Evolutionary conservation across 2,113 vertebrate species (phyloP).

Genomic region (Hipposideros armiger): DNA sequence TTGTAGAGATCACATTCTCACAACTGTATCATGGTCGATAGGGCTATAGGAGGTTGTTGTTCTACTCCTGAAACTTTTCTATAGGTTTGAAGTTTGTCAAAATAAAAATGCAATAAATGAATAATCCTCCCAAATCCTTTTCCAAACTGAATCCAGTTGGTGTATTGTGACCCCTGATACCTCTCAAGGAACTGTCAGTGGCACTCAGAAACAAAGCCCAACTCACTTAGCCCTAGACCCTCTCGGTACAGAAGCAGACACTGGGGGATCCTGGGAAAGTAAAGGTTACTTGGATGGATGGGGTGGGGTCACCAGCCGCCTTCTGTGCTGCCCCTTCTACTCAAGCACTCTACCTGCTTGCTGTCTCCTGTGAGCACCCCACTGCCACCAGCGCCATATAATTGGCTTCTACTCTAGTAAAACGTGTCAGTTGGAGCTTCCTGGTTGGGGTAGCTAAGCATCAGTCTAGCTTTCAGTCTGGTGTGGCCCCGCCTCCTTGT

Average conservation of each 20-base stretch:
- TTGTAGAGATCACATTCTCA: neutral
- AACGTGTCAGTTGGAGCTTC: neutral
- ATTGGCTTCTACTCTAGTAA: neutral
- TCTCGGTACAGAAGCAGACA: neutral
- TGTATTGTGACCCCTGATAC: too few species aligned
- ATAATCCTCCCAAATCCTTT: neutral
- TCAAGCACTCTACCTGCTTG: accelerated
- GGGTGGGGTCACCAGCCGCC: neutral
- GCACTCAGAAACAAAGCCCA: neutral
- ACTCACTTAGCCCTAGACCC: neutral
- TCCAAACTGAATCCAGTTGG: neutral
- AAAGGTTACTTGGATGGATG: accelerated
- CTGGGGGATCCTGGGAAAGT: neutral
- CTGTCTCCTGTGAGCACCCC: accelerated
- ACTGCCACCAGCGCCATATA: accelerated
- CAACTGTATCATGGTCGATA: neutral
- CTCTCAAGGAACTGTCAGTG: neutral
- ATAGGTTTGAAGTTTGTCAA: neutral
- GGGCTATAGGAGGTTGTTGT: neutral
- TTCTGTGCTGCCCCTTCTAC: neutral
- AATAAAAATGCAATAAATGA: neutral
- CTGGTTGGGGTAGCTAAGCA: neutral
- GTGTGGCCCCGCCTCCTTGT: neutral
- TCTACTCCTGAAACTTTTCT: neutral
- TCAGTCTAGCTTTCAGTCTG: neutral